These are phyloP conservation scores for Oreochromis spilurus DNA, from an alignment of 2,113 vertebrate species.

Conservation along the genomic window DNA sequence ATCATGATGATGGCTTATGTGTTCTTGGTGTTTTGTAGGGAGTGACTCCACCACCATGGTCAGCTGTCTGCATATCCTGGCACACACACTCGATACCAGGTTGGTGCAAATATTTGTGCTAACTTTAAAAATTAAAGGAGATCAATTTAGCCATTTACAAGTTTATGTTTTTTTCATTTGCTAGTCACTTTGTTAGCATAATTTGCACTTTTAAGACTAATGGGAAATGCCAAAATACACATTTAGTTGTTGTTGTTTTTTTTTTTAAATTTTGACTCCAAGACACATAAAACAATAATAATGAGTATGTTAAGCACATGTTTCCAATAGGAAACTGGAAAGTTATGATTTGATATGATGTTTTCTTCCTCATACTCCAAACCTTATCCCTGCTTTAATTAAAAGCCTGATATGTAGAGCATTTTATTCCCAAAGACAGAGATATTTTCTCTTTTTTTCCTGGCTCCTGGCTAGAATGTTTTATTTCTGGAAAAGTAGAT, in stretches of 20 bases:
- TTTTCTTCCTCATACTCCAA: not conserved
- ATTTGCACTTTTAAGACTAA: not conserved
- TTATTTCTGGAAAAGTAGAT: not conserved
- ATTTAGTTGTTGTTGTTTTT: not conserved
- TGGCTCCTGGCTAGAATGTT: not conserved
- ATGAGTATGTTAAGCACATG: not conserved
- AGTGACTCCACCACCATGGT: conserved; percentile 93
- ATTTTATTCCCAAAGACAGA: not conserved
- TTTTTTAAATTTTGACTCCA: not conserved
- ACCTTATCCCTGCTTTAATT: not conserved
- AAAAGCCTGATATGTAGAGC: not conserved
- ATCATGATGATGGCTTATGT: not conserved
- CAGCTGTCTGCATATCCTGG: conserved; percentile 96
- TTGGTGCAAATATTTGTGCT: conserved; percentile 46
- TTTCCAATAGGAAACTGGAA: not conserved
- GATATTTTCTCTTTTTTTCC: not conserved
- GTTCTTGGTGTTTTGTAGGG: conserved; percentile 69
- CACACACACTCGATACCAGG: conserved; percentile 95
- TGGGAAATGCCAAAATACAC: not conserved
- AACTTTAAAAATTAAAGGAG: not conserved
- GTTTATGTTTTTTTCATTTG: not conserved
- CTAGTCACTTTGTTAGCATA: not conserved
- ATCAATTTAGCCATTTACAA: not conserved
- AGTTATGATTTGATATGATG: not conserved
- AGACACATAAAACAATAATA: not conserved